Base-by-base conservation (phyloP, 2,888 invertebrate species). In the Zhuqinia jingwanae region DNA sequence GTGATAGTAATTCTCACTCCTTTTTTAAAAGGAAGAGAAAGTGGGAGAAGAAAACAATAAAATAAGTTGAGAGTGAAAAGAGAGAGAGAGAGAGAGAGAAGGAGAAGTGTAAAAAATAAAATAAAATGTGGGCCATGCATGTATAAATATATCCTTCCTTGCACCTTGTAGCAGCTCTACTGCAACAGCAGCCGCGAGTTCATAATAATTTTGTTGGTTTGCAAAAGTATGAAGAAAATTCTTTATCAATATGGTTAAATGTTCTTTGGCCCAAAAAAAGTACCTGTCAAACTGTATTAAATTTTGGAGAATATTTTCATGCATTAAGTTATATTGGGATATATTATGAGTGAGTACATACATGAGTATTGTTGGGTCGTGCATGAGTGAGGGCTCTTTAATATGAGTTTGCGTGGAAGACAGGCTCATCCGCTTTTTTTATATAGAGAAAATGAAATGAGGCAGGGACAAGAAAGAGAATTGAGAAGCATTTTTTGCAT, bases 231-330 rank as follows among this genome's bases (percentile, higher is more conserved):
- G 6, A 22, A n/a, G n/a, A n/a, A n/a, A n/a, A 36, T 36, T 3
- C 36, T 36, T 36, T 36, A 6, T 36, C 36, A 22, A 53, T 53
- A n/a, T 53, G 53, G 53, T 53, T 15, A 15, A 53, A 1, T 17
- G 6, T n/a, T 17, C 53, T 17, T 1, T 53, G 17, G 1, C 17
- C 53, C 6, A n/a, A 6, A 53, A n/a, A 60, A 60, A 60, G 65
- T 65, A 65, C 65, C 65, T 65, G 65, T 65, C 65, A 65, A 42
- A 65, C 60, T 60, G 60, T 60, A 60, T 60, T 60, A 60, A 60
- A 60, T 27, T 27, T 25, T 22, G 56, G 6, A 56, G 60, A 8
- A 60, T 10, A n/a, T n/a, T n/a, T n/a, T n/a, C n/a, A n/a, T n/a
- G n/a, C n/a, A n/a, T n/a, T n/a, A n/a, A n/a, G n/a, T n/a, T n/a